Evolutionary conservation across 2,888 invertebrate genomes (phyloP), one percentile per base, ranked within the genome.

Genomic region (Hemistola chrysoprasaria): DNA sequence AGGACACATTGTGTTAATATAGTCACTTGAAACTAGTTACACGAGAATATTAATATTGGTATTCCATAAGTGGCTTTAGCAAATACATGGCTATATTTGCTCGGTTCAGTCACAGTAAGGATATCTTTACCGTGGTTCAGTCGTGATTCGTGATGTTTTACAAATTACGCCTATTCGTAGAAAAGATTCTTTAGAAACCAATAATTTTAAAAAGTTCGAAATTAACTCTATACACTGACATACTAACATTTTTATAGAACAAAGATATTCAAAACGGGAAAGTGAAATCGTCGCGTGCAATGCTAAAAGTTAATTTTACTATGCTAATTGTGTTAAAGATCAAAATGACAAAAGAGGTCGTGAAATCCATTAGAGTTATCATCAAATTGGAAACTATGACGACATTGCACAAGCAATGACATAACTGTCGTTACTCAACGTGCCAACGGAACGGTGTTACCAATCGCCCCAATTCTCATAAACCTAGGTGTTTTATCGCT

Each of bases 401-500:
- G 36, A 20, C 20, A 27, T 27, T 11, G 22, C 16, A 16, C 16
- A 16, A 16, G 4, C 23, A 9, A 20, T 38, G 43, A 30, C 25
- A 43, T 38, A 38, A 43, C 32, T 8, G 11, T 23, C 28, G 24
- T 44, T 44, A 31, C 43, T 27, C 38, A 38, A 44, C 31, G 25
- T 2, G 26, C 23, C 11, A 24, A 24, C 24, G 32, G 29, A 37
- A 22, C 38, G 22, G 34, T 34, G 34, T 39, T 35, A 8, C 22
- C 30, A 39, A 30, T 39, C 38, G 43, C 22, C 22, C 43, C 8
- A 31, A 10, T 44, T 38, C 43, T 30, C 43, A 43, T 38, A 33
- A 20, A 22, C n/a, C 30, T 27, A 24, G 1, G 6, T 8, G 8
- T 34, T 21, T 28, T 31, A 22, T 24, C 28, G 25, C 7, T 9